Evolutionary conservation across 2,797 vertebrate genomes (phyloP), one percentile per base, ranked within the genome.

Genomic region (Sebastes kiyomatsui): DNA sequence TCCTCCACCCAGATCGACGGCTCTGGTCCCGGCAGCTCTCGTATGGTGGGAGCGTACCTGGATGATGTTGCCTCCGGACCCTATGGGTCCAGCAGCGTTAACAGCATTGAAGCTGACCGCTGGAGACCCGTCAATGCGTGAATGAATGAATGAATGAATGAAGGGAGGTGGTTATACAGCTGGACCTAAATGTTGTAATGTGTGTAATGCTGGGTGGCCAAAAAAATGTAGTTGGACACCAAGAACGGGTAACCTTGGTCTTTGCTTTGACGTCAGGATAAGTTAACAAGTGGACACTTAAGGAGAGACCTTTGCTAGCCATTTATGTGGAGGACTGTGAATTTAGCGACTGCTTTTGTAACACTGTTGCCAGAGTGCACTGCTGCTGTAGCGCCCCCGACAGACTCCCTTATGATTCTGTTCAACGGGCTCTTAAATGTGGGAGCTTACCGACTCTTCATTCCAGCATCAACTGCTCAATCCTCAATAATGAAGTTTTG

Each of bases 1-100:
- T 98, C 98, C 0, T 99, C 95, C 93, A 99, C 98, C 2, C 98
- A 98, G 94, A 98, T 99, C 0, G 98, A 99, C 86, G 96, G 97
- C 3, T 95, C 92, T 16, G 90, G 91, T 25, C 90, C 88, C 0
- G 25, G 91, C 71, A 85, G 84, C 71, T 81, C 90, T 35, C 91
- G 92, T 11, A 70, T 88, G 77, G 76, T 91, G 2, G 95, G 94
- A 56, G 96, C 97, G 6, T 96, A 98, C 91, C 92, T 99, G 83
- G 98, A 99, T 0, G 98, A 99, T 0, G 94, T 99, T 2, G 97
- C 95, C 11, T 99, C 98, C 0, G 97, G 98, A 87, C 97, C 97
- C 0, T 98, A 96, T 76, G 96, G 97, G 0, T 93, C 96, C 1
- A 97, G 96, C 94, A 99, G 97, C 93, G 94, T 98, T 87, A 98